These are phyloP conservation scores for Sarcophaga peregrina DNA, from an alignment of 1,140 invertebrate genomes.

Conservation along the genomic window DNA sequence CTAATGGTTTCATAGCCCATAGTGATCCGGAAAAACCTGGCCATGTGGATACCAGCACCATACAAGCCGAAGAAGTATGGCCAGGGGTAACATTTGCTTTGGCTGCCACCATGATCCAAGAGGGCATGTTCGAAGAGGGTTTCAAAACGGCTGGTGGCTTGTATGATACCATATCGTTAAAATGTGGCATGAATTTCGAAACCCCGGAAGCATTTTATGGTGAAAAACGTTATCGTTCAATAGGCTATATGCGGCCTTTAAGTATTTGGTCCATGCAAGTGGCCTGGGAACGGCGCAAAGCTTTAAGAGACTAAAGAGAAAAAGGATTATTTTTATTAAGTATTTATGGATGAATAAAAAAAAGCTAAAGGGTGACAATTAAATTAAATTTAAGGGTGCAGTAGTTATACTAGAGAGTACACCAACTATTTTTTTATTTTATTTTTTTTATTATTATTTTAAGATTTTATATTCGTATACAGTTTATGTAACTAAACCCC, in stretches of 20 bases:
- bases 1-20: constrained; percentile 86
- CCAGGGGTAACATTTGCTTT: constrained; percentile 87
- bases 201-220: constrained; percentile 90
- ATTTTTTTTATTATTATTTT: neutral
- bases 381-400: neutral
- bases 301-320: constrained; percentile 52
- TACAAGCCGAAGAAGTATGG: constrained; percentile 95
- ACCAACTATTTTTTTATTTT: neutral
- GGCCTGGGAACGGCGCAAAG: constrained; percentile 69
- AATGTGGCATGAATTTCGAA: constrained; percentile 87
- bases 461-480: neutral
- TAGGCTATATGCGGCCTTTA: constrained; percentile 92
- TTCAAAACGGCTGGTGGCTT: constrained; percentile 88
- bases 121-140: constrained; percentile 86
- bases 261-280: constrained; percentile 92
- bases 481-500: neutral
- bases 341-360: neutral
- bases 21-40: constrained; percentile 68
- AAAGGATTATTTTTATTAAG: neutral
- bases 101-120: constrained; percentile 86
- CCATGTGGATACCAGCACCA: constrained; percentile 76
- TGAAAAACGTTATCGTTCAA: constrained; percentile 81
- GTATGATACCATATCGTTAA: constrained; percentile 83
- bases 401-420: neutral
- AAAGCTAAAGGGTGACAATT: neutral